A percentile compares a stretch with the other conserved stretches of the same genome.
These are phyloP conservation scores for Tenthredo livida DNA, from an alignment of 2,888 invertebrate genomes.

Conservation along the genomic window DNA sequence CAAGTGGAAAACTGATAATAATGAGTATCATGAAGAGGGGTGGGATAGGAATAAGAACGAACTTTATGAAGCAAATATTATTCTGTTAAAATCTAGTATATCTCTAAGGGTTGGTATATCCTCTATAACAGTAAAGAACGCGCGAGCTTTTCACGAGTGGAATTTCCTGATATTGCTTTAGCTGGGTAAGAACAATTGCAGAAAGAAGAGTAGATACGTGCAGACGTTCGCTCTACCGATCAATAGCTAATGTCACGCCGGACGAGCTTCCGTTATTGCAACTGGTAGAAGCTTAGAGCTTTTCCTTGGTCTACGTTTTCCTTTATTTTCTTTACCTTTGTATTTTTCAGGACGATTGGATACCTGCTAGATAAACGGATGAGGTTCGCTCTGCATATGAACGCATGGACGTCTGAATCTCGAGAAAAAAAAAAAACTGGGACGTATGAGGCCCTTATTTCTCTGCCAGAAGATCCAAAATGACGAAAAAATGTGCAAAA, in stretches of 20 bases:
- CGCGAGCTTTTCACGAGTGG: background rate
- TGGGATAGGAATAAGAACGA: background rate
- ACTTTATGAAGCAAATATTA: background rate
- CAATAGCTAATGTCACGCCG: slow-evolving; percentile 63
- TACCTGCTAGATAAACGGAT: background rate
- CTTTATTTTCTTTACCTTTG: too few relatives aligned
- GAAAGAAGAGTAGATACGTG: slow-evolving; percentile 11
- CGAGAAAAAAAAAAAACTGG: background rate
- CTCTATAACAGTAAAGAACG: background rate
- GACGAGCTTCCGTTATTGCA: slow-evolving; percentile 55
- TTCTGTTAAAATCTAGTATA: background rate
- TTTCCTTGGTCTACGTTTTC: background rate
- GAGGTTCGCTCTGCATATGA: background rate
- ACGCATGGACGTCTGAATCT: background rate
- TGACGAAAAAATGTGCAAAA: background rate
- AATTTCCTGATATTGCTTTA: slow-evolving; percentile 37
- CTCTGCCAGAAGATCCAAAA: background rate
- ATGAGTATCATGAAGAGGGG: background rate
- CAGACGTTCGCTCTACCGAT: slow-evolving; percentile 55
- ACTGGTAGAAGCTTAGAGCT: slow-evolving; percentile 53
- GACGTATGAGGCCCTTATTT: background rate
- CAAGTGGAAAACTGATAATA: background rate
- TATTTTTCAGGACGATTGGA: background rate
- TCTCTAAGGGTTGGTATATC: background rate
- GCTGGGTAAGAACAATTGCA: slow-evolving; percentile 23